Evolutionary conservation across 1,140 invertebrate species (phyloP).

Genomic region (Micrasema longulum): DNA sequence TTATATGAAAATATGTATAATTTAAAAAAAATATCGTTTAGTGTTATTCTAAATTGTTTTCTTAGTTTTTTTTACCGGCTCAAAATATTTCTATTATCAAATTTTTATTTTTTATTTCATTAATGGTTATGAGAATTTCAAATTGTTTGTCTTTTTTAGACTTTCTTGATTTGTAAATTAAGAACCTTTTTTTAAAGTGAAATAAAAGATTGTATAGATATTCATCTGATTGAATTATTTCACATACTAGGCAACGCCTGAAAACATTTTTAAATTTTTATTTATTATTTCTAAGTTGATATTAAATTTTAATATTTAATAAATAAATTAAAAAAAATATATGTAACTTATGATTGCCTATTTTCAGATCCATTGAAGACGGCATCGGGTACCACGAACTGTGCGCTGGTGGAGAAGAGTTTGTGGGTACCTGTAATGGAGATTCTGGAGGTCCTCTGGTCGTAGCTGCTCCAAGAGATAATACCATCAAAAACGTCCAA

Average conservation of each 20-base stretch:
- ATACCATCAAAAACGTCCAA: constrained; percentile 63
- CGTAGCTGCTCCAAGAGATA: neutral
- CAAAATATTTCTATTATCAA: too few relatives aligned
- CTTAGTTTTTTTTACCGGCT: too few relatives aligned
- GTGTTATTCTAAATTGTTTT: too few relatives aligned
- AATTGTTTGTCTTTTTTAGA: too few relatives aligned
- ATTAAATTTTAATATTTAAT: neutral
- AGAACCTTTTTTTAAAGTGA: neutral
- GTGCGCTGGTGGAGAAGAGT: constrained; percentile 61
- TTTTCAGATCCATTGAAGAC: constrained; percentile 15
- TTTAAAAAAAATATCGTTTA: too few relatives aligned
- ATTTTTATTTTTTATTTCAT: too few relatives aligned
- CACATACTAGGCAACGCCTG: too few relatives aligned
- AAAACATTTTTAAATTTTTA: neutral
- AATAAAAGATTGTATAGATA: neutral
- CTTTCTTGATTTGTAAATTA: too few relatives aligned
- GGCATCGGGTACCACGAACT: constrained; percentile 61
- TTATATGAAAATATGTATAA: too few relatives aligned
- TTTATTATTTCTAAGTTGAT: neutral
- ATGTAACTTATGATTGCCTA: neutral
- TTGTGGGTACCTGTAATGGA: constrained; percentile 63
- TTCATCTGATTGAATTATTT: too few relatives aligned
- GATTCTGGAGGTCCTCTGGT: constrained; percentile 64
- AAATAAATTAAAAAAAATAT: neutral
- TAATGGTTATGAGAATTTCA: neutral